A percentile compares a stretch with the other conserved stretches of the same genome.
phyloP scores from a whole-genome alignment of 2,888 invertebrate genomes.

The Drosophila eohydei region DNA sequence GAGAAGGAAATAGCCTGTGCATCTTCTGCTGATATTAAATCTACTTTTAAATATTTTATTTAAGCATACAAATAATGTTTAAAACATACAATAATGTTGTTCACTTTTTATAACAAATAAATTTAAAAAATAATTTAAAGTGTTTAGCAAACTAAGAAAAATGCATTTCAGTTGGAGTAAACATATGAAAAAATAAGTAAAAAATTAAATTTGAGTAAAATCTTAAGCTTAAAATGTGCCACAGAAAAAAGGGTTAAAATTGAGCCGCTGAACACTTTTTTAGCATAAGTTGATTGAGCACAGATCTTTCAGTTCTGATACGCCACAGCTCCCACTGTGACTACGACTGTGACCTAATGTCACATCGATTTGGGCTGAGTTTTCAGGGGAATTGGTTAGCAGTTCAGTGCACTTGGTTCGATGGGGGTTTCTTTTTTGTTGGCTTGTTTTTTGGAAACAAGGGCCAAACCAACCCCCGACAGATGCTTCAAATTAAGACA shows the following conservation, averaged over 20 bases:
- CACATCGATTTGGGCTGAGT: constrained; percentile 5
- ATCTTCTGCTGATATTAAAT: too few species aligned
- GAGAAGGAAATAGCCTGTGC: too few species aligned
- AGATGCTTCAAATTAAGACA: constrained; percentile 75
- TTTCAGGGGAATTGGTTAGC: constrained; percentile 1
- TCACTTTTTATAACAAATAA: too few species aligned
- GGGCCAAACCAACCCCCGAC: constrained; percentile 30
- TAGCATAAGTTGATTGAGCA: not conserved
- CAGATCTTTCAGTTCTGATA: not conserved
- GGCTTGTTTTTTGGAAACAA: not conserved
- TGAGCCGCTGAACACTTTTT: not conserved
- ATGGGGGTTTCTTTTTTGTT: not conserved
- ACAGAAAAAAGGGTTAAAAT: not conserved
- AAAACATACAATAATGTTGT: too few species aligned
- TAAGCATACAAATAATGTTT: too few species aligned
- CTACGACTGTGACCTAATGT: constrained; percentile 7
- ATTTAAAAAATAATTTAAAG: too few species aligned
- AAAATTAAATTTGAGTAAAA: not conserved
- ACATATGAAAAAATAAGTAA: not conserved
- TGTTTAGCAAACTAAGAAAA: too few species aligned
- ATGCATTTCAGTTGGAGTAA: too few species aligned
- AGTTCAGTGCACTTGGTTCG: constrained; percentile 39
- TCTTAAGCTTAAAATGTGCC: not conserved
- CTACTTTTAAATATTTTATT: too few species aligned
- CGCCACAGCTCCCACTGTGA: not conserved